Evolutionary conservation across 2,113 vertebrate genomes (phyloP).

Genomic region (Rhea americana): DNA sequence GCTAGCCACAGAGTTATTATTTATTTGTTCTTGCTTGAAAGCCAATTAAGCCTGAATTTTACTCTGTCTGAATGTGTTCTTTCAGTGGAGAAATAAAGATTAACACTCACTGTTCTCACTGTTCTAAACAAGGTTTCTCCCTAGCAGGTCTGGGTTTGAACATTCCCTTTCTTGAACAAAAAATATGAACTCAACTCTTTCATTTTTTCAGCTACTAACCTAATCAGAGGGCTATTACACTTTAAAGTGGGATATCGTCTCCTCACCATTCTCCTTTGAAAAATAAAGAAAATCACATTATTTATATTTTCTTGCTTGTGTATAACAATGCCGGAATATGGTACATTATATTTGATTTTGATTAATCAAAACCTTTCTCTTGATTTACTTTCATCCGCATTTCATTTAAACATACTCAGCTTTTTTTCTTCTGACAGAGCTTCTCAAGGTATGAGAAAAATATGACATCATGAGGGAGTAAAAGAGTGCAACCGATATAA

Average conservation of each 20-base stretch:
- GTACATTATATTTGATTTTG: neutral
- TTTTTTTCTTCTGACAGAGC: neutral
- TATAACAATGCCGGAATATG: neutral
- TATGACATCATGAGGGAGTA: neutral
- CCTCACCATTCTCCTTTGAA: constrained; percentile 48
- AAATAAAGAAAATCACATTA: neutral
- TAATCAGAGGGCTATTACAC: neutral
- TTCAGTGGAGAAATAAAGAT: neutral
- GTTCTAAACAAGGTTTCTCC: neutral
- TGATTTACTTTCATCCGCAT: neutral
- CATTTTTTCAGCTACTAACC: neutral
- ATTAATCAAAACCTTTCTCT: neutral
- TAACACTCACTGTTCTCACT: neutral
- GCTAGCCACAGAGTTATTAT: neutral
- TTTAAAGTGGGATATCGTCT: neutral
- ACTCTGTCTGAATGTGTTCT: neutral
- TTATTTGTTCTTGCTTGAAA: neutral
- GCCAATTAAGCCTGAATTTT: neutral
- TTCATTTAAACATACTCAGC: neutral
- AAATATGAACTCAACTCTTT: neutral
- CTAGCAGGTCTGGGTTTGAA: neutral
- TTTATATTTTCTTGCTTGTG: neutral
- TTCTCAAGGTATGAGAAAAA: neutral
- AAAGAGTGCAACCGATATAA: neutral
- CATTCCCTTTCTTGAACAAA: neutral